Evolutionary conservation across 2,888 invertebrate genomes (phyloP).

Genomic region (Dione vanillae): DNA sequence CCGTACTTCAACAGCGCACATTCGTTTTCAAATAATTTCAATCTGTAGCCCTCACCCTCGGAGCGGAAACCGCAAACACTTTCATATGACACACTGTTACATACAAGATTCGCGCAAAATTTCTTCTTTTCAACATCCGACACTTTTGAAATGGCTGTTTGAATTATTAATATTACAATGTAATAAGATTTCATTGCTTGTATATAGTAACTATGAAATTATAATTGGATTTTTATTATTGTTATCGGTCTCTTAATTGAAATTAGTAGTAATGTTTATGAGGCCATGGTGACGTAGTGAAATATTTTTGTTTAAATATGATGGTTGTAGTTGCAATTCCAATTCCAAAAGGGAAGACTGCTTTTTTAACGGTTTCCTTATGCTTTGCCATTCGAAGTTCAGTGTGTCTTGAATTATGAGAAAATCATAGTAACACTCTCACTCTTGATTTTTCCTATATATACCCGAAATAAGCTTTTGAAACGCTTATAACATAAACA

Average conservation of each 20-base stretch:
- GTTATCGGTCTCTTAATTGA: neutral
- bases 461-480: no score
- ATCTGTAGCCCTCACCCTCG: constrained; percentile 52
- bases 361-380: no score
- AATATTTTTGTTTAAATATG: neutral
- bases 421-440: no score
- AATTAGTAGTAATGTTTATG: neutral
- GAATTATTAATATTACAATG: constrained; percentile 30
- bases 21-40: constrained; percentile 65
- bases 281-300: neutral
- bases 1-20: constrained; percentile 65
- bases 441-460: no score
- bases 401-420: no score
- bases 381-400: no score
- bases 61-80: constrained; percentile 63
- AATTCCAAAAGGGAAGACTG: neutral
- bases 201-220: neutral
- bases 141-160: constrained; percentile 11
- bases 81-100: constrained; percentile 46
- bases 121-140: constrained; percentile 50
- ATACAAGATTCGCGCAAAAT: constrained; percentile 58
- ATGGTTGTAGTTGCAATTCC: neutral
- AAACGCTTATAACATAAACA: no score
- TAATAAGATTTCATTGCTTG: constrained; percentile 29
- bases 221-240: constrained; percentile 1